These are phyloP conservation scores for Notarius lentiginosus DNA, from an alignment of 2,113 vertebrate genomes.

Conservation along the genomic window DNA sequence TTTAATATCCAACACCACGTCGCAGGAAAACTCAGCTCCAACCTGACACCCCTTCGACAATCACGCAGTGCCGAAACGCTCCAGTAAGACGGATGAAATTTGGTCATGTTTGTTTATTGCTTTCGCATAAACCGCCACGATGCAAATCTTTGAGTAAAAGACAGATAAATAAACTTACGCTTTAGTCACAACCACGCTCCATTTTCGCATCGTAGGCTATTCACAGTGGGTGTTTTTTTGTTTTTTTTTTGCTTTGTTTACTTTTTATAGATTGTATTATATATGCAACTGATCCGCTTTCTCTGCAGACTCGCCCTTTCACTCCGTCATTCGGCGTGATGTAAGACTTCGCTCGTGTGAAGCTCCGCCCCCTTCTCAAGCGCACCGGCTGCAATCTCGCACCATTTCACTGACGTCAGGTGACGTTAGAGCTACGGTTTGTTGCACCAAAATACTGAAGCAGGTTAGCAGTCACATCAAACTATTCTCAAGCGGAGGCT, in stretches of 20 bases:
- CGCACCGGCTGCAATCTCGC: neutral
- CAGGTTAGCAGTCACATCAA: neutral
- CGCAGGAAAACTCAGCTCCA: neutral
- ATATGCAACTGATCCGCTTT: slow-evolving; percentile 49
- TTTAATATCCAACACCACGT: neutral
- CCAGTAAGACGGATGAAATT: neutral
- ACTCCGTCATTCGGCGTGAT: slow-evolving; percentile 65
- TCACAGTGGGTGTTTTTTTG: slow-evolving; percentile 25
- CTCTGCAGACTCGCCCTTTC: slow-evolving; percentile 73
- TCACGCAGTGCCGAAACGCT: neutral
- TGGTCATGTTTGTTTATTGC: slow-evolving; percentile 9
- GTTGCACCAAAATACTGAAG: neutral
- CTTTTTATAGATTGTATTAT: slow-evolving; percentile 35
- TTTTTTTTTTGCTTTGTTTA: slow-evolving; percentile 40
- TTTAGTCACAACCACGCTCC: slow-evolving; percentile 32
- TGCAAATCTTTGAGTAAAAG: neutral
- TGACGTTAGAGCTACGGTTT: neutral
- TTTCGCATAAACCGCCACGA: neutral
- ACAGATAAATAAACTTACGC: slow-evolving; percentile 18
- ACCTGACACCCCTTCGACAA: slow-evolving; percentile 1
- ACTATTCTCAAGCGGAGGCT: neutral
- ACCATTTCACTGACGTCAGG: neutral
- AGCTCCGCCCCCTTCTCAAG: neutral
- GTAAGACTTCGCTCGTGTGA: slow-evolving; percentile 45
- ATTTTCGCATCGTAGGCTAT: slow-evolving; percentile 28